A percentile compares a stretch with the other conserved stretches of the same genome.
Conservation (phyloP, 1,140 invertebrate species). For the roundworm (Caenorhabditis elegans) region DNA sequence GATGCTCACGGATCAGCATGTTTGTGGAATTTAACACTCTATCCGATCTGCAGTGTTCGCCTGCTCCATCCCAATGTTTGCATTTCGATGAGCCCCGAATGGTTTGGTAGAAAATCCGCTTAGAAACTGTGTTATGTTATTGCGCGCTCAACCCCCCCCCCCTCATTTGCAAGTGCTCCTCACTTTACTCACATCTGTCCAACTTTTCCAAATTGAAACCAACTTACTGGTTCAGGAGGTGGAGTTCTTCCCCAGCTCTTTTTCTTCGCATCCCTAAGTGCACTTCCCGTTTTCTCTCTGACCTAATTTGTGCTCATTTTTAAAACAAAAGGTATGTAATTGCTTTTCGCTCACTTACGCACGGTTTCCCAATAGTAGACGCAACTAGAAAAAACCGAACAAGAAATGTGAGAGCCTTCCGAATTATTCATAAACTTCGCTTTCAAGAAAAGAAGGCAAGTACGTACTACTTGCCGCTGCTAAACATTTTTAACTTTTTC, state of each 20-base stretch:
- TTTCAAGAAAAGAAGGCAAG: constrained; percentile 14
- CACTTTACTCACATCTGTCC: not conserved
- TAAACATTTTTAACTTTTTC: constrained; percentile 29
- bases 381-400: not conserved
- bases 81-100: constrained; percentile 18
- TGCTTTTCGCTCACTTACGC: constrained; percentile 8
- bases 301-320: constrained; percentile 28
- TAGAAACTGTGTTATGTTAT: constrained; percentile 27
- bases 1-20: not conserved
- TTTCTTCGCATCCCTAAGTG: not conserved
- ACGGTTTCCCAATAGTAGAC: not conserved
- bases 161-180: constrained; percentile 6
- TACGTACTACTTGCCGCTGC: not conserved
- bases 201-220: not conserved
- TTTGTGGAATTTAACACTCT: constrained; percentile 19
- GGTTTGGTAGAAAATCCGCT: constrained; percentile 28
- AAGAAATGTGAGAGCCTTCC: constrained; percentile 23
- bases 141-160: not conserved
- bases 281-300: not conserved
- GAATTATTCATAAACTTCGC: constrained; percentile 26
- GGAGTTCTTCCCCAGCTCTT: not conserved
- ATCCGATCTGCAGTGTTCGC: not conserved
- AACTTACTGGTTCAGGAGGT: not conserved
- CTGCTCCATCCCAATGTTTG: constrained; percentile 4
- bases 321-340: constrained; percentile 27